Evolutionary conservation across 2,797 vertebrate species (phyloP), one percentile per base, ranked within the genome.

Genomic region (Acropternis orthonyx): DNA sequence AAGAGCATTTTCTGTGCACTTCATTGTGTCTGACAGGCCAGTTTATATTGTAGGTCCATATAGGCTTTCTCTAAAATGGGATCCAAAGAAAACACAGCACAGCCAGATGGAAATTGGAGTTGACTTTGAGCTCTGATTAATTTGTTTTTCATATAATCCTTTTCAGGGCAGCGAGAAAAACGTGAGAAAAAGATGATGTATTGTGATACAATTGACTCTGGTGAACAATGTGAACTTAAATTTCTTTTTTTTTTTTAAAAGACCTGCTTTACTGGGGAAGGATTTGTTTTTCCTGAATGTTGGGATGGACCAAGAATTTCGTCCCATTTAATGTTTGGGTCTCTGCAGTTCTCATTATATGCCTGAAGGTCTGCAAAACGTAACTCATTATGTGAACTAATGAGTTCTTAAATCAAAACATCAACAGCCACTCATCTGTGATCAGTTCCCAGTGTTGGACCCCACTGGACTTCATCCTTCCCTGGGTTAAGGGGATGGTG

Each of bases 111-210:
- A 89, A 93, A 91, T 24, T 92, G 28, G 87, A 89, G 61, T 78
- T 93, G 91, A 91, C 88, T 97, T 95, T 95, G 92, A 96, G 93
- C 81, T 93, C 92, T 88, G 89, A 95, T 91, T 94, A 94, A 92
- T 85, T 84, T 93, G 81, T 87, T 92, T 96, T 95, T 95, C 75
- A 52, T 87, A 67, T 61, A 82, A 76, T 78, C 63, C 82, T 73
- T 91, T 90, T 69, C 13, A 91, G 87, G n/a, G 65, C 74, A 79
- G 39, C 2, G 44, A 92, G 81, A 85, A 92, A 91, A 97, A 95
- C 7, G 66, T 84, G 88, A 96, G 95, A 94, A 92, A 81, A 95
- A 65, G 87, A 83, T 71, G 93, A 82, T 51, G 28, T 76, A 65
- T 86, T 86, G 32, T 69, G 41, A 55, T 81, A 32, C 69, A 68